A percentile compares a stretch with the other conserved stretches of the same genome.
These are phyloP conservation scores for Rhimphoctona megacephalus DNA, from an alignment of 2,888 invertebrate genomes.

Conservation along the genomic window DNA sequence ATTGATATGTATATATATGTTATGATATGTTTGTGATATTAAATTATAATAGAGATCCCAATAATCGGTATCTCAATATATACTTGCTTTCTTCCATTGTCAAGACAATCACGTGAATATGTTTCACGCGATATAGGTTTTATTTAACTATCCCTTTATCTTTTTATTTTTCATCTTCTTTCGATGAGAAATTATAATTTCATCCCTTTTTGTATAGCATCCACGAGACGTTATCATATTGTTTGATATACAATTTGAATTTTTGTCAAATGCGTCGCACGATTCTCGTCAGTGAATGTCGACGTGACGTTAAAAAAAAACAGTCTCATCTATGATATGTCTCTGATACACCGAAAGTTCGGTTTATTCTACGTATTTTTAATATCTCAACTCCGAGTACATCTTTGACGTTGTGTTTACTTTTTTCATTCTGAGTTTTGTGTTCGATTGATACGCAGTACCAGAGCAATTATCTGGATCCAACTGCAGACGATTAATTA, in stretches of 20 bases:
- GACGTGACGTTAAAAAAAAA: conserved; percentile 41
- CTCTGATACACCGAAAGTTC: conserved; percentile 23
- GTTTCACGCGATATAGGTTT: conserved; percentile 23
- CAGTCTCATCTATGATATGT: conserved; percentile 53
- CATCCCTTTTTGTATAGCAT: background rate
- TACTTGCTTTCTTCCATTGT: conserved; percentile 52
- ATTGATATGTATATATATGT: conserved; percentile 68
- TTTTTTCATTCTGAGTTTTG: background rate
- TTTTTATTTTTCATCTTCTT: background rate
- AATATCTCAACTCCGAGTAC: conserved; percentile 35
- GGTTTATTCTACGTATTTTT: conserved; percentile 23
- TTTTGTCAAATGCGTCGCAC: background rate
- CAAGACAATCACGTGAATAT: conserved; percentile 45
- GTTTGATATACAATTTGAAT: conserved; percentile 48
- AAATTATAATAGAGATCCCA: conserved; percentile 66
- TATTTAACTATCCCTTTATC: background rate
- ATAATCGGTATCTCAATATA: conserved; percentile 56
- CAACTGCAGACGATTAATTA: conserved; percentile 45
- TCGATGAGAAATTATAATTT: no score
- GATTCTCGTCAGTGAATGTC: conserved; percentile 36
- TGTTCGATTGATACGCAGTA: conserved; percentile 14
- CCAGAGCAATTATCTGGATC: conserved; percentile 46
- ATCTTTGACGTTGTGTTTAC: conserved; percentile 9
- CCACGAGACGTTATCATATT: conserved; percentile 27
- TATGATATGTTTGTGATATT: conserved; percentile 69